Evolutionary conservation across 2,797 vertebrate genomes (phyloP).

Genomic region (Mormyrops boulengeri): DNA sequence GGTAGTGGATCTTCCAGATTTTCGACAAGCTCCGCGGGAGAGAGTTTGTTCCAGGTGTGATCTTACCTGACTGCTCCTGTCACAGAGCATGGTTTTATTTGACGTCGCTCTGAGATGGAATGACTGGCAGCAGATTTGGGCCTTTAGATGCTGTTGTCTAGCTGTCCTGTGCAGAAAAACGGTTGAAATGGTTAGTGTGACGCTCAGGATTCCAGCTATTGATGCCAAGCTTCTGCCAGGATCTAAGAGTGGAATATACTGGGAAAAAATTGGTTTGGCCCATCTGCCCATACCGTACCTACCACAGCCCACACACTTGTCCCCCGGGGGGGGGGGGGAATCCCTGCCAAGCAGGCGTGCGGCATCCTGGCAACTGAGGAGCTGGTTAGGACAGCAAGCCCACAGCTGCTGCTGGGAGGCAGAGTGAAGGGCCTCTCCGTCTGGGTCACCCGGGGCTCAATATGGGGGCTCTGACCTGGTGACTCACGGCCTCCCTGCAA

Average conservation of each 20-base stretch:
- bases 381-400: background rate
- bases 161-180: slow-evolving; percentile 41
- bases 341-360: background rate
- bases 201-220: slow-evolving; percentile 18
- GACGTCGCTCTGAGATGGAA: background rate
- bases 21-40: background rate
- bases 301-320: background rate
- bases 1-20: background rate
- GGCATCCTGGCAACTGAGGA: background rate
- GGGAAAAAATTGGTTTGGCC: background rate
- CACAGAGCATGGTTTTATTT: background rate
- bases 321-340: background rate
- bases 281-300: background rate
- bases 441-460: background rate
- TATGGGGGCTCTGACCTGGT: background rate
- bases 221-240: background rate
- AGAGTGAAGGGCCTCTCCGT: slow-evolving; percentile 37
- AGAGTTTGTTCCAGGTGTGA: background rate
- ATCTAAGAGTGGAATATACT: background rate
- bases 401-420: slow-evolving; percentile 20
- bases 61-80: background rate
- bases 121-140: background rate
- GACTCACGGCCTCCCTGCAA: background rate
- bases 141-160: slow-evolving; percentile 23
- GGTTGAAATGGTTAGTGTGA: slow-evolving; percentile 39